Conservation (phyloP, 2,113 vertebrate species). For the Proteles cristata region DNA sequence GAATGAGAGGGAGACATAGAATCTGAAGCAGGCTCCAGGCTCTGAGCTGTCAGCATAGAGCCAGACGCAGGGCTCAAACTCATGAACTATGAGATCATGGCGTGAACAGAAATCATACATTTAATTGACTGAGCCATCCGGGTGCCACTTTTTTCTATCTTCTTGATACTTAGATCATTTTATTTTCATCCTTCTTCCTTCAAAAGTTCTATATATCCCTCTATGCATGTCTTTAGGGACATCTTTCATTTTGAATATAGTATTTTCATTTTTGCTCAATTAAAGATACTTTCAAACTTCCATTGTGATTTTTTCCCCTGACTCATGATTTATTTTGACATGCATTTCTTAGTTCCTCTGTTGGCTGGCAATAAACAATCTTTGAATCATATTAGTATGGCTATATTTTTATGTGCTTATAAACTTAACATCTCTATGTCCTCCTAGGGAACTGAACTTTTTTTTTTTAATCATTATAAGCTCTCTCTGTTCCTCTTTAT, state of each 20-base stretch:
- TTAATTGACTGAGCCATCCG: too few relatives aligned
- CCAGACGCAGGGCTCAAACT: too few relatives aligned
- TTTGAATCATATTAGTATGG: background rate
- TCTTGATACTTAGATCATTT: background rate
- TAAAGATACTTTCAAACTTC: conserved; percentile 3
- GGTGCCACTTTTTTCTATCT: background rate
- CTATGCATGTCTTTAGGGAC: background rate
- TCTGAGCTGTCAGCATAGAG: too few relatives aligned
- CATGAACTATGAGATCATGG: too few relatives aligned
- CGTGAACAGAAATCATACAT: too few relatives aligned
- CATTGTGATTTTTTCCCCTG: background rate
- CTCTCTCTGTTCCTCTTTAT: background rate
- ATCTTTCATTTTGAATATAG: background rate
- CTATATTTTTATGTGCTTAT: background rate
- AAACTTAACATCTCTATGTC: background rate
- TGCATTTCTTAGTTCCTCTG: background rate
- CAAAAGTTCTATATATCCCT: background rate
- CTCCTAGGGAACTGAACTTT: background rate
- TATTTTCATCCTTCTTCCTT: background rate
- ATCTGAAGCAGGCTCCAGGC: too few relatives aligned
- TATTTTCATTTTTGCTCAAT: background rate
- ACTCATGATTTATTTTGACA: background rate
- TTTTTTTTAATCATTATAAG: background rate
- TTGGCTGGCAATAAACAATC: background rate
- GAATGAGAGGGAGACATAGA: too few relatives aligned